Conservation (phyloP, 2,797 vertebrate species). For the Lepus townsendii region DNA sequence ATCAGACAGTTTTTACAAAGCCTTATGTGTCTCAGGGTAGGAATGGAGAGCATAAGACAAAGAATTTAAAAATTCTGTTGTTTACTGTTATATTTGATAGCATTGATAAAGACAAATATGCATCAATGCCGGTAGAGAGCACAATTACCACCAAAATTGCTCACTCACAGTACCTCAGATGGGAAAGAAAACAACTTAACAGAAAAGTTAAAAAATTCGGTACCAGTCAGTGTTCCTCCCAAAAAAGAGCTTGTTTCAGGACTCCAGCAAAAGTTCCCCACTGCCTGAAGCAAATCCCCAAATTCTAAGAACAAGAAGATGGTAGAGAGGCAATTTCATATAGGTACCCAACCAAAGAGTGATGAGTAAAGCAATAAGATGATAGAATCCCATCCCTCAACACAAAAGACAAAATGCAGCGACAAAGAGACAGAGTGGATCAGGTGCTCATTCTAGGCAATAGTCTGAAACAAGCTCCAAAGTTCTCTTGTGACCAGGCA, state of each 20-base stretch:
- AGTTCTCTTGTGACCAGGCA: neutral
- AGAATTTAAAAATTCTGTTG: neutral
- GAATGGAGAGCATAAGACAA: neutral
- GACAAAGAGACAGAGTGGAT: neutral
- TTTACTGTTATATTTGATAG: slow-evolving; percentile 16
- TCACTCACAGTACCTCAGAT: neutral
- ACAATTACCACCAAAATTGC: neutral
- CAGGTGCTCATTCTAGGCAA: neutral
- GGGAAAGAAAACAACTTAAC: neutral
- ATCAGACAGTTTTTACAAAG: neutral
- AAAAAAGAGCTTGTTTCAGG: neutral
- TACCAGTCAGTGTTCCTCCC: neutral
- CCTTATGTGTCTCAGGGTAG: neutral
- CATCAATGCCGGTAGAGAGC: neutral
- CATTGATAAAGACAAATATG: neutral
- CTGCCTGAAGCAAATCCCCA: neutral
- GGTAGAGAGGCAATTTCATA: neutral
- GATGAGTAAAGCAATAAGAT: neutral
- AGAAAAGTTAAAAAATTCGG: neutral
- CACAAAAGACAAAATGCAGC: neutral
- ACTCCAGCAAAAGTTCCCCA: neutral
- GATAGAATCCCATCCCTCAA: neutral
- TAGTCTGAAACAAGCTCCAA: neutral
- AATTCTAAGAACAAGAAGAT: neutral
- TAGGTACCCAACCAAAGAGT: neutral